These are phyloP conservation scores for Laothoe populi DNA, from an alignment of 2,888 invertebrate genomes.

Conservation along the genomic window DNA sequence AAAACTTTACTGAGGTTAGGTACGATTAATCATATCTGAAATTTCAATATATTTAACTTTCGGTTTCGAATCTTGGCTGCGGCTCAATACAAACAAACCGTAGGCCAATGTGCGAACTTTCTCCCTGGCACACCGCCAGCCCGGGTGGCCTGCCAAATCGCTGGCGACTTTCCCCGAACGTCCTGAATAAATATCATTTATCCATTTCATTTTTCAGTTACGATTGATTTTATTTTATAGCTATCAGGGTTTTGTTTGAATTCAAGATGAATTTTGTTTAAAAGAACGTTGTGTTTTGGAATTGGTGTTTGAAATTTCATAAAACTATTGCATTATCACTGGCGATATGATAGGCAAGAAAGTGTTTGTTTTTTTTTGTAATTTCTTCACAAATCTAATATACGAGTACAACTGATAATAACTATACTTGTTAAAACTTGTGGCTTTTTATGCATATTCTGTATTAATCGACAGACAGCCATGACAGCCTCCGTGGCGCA, in stretches of 20 bases:
- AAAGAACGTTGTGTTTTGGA: neutral
- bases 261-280: constrained; percentile 1
- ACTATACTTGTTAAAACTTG: too few relatives aligned
- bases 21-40: constrained; percentile 13
- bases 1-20: constrained; percentile 13
- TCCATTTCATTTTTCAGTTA: constrained; percentile 56
- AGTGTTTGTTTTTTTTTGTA: too few relatives aligned
- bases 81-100: constrained; percentile 70
- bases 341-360: too few relatives aligned
- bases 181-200: constrained; percentile 72
- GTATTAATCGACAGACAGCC: too few relatives aligned
- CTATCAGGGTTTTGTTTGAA: neutral
- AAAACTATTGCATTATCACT: too few relatives aligned
- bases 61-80: constrained; percentile 69
- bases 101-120: constrained; percentile 80
- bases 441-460: too few relatives aligned
- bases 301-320: neutral
- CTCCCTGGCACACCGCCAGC: constrained; percentile 75
- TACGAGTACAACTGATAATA: too few relatives aligned
- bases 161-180: constrained; percentile 68
- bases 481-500: too few relatives aligned
- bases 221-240: constrained; percentile 34
- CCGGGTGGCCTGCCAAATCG: constrained; percentile 60
- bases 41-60: constrained; percentile 67
- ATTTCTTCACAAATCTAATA: too few relatives aligned